Evolutionary conservation across 2,888 invertebrate species (phyloP).

Genomic region (Archips crataeganus): DNA sequence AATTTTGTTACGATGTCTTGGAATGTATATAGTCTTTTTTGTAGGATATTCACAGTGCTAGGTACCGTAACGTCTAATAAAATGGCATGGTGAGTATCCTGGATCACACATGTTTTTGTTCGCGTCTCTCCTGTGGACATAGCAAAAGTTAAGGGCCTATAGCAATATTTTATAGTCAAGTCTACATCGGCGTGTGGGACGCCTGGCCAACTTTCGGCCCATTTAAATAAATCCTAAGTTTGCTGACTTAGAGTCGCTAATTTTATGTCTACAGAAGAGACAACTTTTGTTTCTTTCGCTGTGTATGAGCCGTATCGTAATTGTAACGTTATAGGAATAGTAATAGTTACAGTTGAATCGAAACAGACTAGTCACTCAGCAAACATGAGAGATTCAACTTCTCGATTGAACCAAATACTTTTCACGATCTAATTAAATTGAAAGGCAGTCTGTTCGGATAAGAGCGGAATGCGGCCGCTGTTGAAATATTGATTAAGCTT

Average conservation of each 20-base stretch:
- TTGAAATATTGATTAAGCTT: slow-evolving; percentile 74
- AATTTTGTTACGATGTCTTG: neutral
- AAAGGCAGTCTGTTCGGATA: slow-evolving; percentile 66
- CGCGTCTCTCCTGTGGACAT: no score
- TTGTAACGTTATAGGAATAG: neutral
- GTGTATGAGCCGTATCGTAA: neutral
- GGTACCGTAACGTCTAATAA: neutral
- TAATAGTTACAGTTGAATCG: neutral
- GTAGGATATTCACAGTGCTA: neutral
- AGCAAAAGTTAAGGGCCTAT: no score
- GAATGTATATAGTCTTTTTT: neutral
- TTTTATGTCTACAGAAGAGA: no score
- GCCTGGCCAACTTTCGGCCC: no score
- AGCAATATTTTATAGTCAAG: no score
- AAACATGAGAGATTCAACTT: slow-evolving; percentile 41
- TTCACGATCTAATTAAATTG: slow-evolving; percentile 74
- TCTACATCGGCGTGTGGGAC: no score
- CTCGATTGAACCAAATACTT: slow-evolving; percentile 55
- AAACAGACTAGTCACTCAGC: slow-evolving; percentile 31
- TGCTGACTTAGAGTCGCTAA: no score
- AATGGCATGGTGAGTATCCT: neutral
- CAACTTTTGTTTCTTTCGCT: no score
- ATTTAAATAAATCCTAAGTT: no score
- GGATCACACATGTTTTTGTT: no score
- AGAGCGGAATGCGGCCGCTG: slow-evolving; percentile 71